Evolutionary conservation across 2,888 invertebrate genomes (phyloP), one percentile per base, ranked within the genome.

Genomic region (Spilarctia lutea): DNA sequence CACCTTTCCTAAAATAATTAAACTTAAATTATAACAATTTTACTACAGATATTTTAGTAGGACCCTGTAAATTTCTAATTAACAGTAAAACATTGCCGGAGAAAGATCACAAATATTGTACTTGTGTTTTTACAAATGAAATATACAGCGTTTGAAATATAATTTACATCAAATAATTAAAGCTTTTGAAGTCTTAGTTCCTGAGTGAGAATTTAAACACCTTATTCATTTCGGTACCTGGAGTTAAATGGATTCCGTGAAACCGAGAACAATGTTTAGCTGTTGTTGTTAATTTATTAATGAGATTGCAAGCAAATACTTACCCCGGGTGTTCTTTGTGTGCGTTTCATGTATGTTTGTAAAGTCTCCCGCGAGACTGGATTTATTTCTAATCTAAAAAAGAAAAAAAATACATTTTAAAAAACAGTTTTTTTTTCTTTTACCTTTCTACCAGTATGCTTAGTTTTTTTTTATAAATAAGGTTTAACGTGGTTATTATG

Each of bases 231-330:
- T 63, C 18, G 30, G 30, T 63, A 30, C 7, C 30, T 63, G 16
- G 8, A 63, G 18, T 63, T 63, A 63, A 63, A 63, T 63, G 63
- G 18, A 63, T 63, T 63, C 63, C 30, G 30, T 30, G 30, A 63
- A 63, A 63, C 63, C 42, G n/a, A 20, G 66, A 52, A 27, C 66
- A 48, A 66, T 18, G 52, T 66, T 35, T 8, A 27, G 39, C 52
- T 68, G 30, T 45, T 68, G 48, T 68, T 68, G 48, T 68, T 68
- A 52, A 68, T 52, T 68, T 68, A 68, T 68, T 68, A 68, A 68
- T 68, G 52, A 68, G 33, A 52, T 68, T 52, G 33, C 13, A 8
- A 52, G 33, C 52, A 42, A 45, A 30, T 68, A 52, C 52, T 68
- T n/a, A 33, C 52, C n/a, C 30, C 4, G 42, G 30, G 45, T 30